Evolutionary conservation across 2,113 vertebrate species (phyloP).

Genomic region (Athene noctua): DNA sequence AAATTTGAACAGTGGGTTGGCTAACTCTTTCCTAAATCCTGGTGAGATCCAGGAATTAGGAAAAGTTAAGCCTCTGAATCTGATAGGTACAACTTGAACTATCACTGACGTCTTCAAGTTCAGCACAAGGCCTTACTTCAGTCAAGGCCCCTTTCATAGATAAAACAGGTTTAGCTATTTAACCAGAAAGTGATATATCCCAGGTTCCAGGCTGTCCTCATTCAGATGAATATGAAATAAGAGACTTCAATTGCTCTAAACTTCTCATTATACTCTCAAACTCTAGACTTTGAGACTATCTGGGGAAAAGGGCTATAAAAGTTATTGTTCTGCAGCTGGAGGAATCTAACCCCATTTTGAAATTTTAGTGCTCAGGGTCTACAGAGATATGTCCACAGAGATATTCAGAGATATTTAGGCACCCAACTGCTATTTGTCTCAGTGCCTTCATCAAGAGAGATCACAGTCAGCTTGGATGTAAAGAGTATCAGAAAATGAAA

Average conservation of each 20-base stretch:
- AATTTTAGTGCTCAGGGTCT: background rate
- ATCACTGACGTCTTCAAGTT: background rate
- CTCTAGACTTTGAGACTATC: slow-evolving; percentile 12
- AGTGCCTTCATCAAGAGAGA: slow-evolving; percentile 17
- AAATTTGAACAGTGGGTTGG: background rate
- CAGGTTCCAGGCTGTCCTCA: background rate
- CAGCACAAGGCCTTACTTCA: background rate
- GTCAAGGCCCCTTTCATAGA: background rate
- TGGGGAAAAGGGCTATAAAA: slow-evolving; percentile 22
- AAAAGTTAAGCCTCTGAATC: background rate
- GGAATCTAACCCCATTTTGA: slow-evolving; percentile 26
- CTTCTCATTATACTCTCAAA: slow-evolving; percentile 28
- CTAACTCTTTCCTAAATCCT: background rate
- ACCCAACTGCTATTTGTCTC: slow-evolving; percentile 31
- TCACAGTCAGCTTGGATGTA: background rate
- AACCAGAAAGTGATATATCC: background rate
- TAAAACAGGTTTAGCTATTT: background rate
- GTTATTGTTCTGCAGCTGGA: slow-evolving; percentile 22
- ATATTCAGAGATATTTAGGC: slow-evolving; percentile 28
- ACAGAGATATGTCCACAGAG: background rate
- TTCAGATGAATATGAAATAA: slow-evolving; percentile 4
- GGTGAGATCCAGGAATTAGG: background rate
- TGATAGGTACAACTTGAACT: background rate
- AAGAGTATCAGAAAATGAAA: slow-evolving; percentile 14
- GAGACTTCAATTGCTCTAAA: slow-evolving; percentile 6